phyloP scores from a whole-genome alignment of 2,797 vertebrate species.

The Epinephelus malabaricus region DNA sequence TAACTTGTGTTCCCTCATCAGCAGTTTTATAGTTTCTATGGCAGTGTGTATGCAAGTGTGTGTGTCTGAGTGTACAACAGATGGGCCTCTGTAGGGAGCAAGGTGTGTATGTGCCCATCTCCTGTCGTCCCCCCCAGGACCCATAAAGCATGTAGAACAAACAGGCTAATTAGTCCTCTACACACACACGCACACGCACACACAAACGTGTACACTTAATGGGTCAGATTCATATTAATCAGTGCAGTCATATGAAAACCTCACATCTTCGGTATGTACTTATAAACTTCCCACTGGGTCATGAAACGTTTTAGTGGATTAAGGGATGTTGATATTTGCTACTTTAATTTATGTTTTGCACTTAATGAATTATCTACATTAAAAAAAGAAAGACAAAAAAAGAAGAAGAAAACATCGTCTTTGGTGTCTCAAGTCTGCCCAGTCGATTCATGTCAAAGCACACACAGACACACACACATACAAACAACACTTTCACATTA shows the following conservation, averaged over 20 bases:
- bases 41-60: conserved; percentile 24
- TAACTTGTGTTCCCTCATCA: conserved; percentile 52
- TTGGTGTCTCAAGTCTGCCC: too few relatives aligned
- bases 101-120: conserved; percentile 82
- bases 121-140: conserved; percentile 90
- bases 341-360: neutral
- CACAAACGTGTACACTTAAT: neutral
- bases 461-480: neutral
- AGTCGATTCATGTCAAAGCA: too few relatives aligned
- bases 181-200: conserved; percentile 11
- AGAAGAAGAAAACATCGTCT: too few relatives aligned
- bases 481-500: neutral
- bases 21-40: conserved; percentile 45
- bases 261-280: neutral
- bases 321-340: neutral
- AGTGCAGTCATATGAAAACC: neutral
- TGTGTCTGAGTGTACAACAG: conserved; percentile 60
- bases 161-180: conserved; percentile 89
- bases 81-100: conserved; percentile 77
- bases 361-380: neutral
- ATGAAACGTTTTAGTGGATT: neutral
- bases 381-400: too few relatives aligned
- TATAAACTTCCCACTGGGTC: neutral
- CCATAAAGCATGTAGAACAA: conserved; percentile 96
- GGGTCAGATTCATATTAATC: neutral